Conservation (phyloP, 2,113 vertebrate species). For the Anseranas semipalmata region DNA sequence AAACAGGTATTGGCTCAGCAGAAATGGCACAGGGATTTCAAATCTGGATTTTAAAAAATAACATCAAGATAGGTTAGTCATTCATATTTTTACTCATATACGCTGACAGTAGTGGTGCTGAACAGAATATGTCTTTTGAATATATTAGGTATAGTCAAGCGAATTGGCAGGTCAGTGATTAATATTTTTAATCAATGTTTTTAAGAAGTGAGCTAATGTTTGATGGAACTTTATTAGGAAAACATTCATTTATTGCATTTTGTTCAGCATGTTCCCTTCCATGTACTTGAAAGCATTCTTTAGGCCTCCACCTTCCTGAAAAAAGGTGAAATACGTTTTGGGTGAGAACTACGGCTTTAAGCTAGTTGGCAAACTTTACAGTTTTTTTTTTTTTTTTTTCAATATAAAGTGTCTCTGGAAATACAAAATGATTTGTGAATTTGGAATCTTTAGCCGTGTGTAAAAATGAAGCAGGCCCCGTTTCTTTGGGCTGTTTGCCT, state of each 20-base stretch:
- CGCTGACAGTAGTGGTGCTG: background rate
- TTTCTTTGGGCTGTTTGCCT: no score
- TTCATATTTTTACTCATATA: background rate
- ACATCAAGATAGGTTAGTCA: background rate
- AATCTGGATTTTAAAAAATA: background rate
- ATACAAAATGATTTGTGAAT: background rate
- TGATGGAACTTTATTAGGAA: background rate
- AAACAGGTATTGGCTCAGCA: background rate
- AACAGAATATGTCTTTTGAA: background rate
- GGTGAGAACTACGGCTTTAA: background rate
- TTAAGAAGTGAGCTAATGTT: background rate
- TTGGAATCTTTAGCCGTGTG: background rate
- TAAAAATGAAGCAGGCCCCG: no score
- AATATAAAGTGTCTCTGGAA: rapidly evolving
- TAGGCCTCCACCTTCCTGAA: background rate
- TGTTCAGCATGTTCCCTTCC: background rate
- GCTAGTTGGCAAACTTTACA: background rate
- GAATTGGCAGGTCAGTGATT: rapidly evolving
- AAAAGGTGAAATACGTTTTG: rapidly evolving
- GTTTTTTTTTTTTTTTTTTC: no score
- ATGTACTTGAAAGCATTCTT: background rate
- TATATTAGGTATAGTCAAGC: rapidly evolving
- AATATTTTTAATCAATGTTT: background rate
- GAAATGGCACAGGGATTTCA: background rate
- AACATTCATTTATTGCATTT: rapidly evolving